Conservation (phyloP, 2,888 invertebrate genomes). For the Nymphalis urticae region DNA sequence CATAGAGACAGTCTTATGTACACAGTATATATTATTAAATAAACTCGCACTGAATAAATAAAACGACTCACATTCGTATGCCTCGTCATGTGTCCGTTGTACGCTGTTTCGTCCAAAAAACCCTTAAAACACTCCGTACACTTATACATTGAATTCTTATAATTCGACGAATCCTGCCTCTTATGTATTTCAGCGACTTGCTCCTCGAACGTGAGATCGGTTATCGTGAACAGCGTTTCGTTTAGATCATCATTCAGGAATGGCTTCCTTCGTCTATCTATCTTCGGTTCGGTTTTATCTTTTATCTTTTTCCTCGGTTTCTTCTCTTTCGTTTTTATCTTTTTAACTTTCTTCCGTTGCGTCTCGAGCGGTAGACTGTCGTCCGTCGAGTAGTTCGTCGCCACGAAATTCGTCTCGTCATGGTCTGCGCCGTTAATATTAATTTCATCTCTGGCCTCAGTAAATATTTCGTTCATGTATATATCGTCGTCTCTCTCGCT, state of each 20-base stretch:
- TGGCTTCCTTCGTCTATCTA: conserved; percentile 64
- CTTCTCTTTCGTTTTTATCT: conserved; percentile 40
- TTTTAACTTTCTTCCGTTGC: conserved; percentile 43
- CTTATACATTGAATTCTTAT: conserved; percentile 65
- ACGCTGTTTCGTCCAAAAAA: conserved; percentile 67
- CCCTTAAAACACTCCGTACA: conserved; percentile 70
- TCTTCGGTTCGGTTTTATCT: conserved; percentile 52
- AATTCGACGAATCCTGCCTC: conserved; percentile 62
- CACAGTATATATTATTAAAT: too few species aligned
- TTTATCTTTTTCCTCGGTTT: conserved; percentile 43
- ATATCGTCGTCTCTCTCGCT: conserved; percentile 35
- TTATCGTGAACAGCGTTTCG: conserved; percentile 65
- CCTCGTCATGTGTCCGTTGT: conserved; percentile 61
- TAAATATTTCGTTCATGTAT: conserved; percentile 24
- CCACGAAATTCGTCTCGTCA: conserved; percentile 34
- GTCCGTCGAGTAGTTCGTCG: conserved; percentile 51
- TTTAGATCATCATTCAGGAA: conserved; percentile 67
- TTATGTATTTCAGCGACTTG: conserved; percentile 70
- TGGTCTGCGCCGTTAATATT: conserved; percentile 19
- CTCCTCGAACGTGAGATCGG: conserved; percentile 60
- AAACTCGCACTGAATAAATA: too few species aligned
- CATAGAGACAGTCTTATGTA: too few species aligned
- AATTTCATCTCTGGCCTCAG: conserved; percentile 18
- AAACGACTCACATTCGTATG: conserved; percentile 63
- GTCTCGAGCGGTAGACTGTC: conserved; percentile 57